A percentile compares a stretch with the other conserved stretches of the same genome.
These are phyloP conservation scores for Plecotus auritus DNA, from an alignment of 2,113 vertebrate species.

Conservation along the genomic window DNA sequence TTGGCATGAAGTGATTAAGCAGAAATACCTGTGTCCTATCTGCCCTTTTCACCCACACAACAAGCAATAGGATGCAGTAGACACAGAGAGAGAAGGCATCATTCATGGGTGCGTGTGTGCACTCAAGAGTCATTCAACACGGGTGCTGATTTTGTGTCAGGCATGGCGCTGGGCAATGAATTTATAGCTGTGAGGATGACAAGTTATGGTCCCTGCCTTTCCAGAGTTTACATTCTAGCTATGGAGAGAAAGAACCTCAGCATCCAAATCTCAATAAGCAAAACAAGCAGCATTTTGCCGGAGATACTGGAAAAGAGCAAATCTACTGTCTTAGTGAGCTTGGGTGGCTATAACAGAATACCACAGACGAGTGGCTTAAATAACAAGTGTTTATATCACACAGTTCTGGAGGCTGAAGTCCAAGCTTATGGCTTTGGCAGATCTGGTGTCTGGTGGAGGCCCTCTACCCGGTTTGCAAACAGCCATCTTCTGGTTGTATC, in stretches of 20 bases:
- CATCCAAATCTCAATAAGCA: neutral
- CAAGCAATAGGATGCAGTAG: neutral
- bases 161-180: neutral
- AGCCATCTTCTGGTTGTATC: neutral
- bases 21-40: neutral
- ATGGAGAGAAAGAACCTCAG: neutral
- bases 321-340: neutral
- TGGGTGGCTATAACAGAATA: neutral
- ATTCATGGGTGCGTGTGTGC: fast-evolving
- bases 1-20: neutral
- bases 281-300: neutral
- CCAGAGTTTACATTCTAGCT: neutral
- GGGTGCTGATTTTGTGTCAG: too few species aligned
- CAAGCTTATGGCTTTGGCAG: neutral
- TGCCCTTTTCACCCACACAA: neutral
- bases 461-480: neutral
- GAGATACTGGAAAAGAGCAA: neutral
- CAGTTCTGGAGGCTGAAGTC: neutral
- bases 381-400: neutral
- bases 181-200: neutral
- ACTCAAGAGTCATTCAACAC: neutral
- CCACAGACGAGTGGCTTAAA: neutral
- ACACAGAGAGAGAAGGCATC: neutral
- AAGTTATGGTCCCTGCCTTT: neutral
- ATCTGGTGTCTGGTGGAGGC: neutral